These are phyloP conservation scores for Centrocercus urophasianus DNA, from an alignment of 2,113 vertebrate genomes.

Conservation along the genomic window DNA sequence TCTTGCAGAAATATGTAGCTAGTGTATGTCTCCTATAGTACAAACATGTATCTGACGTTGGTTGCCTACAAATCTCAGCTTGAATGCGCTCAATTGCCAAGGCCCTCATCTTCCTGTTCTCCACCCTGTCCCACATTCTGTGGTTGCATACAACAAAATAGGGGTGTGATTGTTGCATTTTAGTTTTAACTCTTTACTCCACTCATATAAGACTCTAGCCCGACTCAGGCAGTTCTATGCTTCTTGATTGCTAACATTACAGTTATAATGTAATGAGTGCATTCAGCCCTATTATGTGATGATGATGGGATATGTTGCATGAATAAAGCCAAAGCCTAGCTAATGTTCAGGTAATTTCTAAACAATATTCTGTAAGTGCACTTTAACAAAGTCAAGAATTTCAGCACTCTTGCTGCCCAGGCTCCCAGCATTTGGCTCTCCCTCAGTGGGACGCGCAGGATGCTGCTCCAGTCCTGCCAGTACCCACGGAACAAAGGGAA, in stretches of 20 bases:
- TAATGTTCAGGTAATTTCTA: neutral
- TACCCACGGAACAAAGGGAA: neutral
- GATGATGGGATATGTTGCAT: neutral
- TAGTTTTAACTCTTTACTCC: neutral
- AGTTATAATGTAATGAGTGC: fast-evolving
- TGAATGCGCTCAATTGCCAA: neutral
- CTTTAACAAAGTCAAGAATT: neutral
- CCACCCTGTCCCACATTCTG: neutral
- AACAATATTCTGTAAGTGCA: neutral
- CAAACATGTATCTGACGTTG: neutral
- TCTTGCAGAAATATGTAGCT: neutral
- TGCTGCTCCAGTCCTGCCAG: neutral
- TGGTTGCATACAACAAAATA: neutral
- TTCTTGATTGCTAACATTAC: neutral
- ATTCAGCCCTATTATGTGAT: neutral
- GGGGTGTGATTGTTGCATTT: neutral
- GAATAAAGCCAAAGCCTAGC: neutral
- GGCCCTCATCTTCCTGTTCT: neutral
- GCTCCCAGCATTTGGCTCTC: neutral
- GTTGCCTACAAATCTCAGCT: neutral
- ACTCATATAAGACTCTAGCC: neutral
- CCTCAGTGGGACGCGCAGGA: neutral
- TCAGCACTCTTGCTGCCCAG: neutral
- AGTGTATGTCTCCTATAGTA: neutral
- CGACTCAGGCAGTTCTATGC: neutral